Conservation (phyloP, 2,888 invertebrate species). For the Gisinianus flammeolus region DNA sequence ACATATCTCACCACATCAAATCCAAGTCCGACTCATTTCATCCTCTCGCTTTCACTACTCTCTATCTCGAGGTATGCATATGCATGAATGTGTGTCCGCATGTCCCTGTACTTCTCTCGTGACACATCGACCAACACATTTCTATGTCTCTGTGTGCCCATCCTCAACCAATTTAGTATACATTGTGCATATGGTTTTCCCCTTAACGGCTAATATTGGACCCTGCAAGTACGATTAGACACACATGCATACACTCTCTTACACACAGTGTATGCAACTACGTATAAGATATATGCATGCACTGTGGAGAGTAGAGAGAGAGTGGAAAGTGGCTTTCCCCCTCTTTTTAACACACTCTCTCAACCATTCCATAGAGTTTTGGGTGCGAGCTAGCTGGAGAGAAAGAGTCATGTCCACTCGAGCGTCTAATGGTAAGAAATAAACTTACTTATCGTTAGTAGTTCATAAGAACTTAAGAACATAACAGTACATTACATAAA, state of each 20-base stretch:
- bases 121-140: slow-evolving; percentile 19
- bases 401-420: neutral
- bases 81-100: neutral
- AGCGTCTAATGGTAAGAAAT: slow-evolving; percentile 5
- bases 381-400: too few species aligned
- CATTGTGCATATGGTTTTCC: neutral
- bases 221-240: neutral
- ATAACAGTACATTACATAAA: neutral
- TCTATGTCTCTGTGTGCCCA: slow-evolving; percentile 6
- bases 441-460: slow-evolving; percentile 6
- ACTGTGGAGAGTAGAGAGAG: too few species aligned
- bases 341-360: neutral
- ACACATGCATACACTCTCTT: neutral
- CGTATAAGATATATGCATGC: too few species aligned
- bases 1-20: neutral
- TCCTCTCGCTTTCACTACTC: neutral
- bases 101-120: too few species aligned
- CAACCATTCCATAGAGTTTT: too few species aligned
- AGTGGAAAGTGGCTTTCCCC: too few species aligned
- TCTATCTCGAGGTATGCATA: too few species aligned
- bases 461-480: neutral
- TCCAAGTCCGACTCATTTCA: neutral
- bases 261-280: too few species aligned
- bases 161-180: neutral
- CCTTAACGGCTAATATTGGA: too few species aligned